A percentile compares a stretch with the other conserved stretches of the same genome.
These are phyloP conservation scores for Lymantria dispar DNA, from an alignment of 2,888 invertebrate species.

Conservation along the genomic window DNA sequence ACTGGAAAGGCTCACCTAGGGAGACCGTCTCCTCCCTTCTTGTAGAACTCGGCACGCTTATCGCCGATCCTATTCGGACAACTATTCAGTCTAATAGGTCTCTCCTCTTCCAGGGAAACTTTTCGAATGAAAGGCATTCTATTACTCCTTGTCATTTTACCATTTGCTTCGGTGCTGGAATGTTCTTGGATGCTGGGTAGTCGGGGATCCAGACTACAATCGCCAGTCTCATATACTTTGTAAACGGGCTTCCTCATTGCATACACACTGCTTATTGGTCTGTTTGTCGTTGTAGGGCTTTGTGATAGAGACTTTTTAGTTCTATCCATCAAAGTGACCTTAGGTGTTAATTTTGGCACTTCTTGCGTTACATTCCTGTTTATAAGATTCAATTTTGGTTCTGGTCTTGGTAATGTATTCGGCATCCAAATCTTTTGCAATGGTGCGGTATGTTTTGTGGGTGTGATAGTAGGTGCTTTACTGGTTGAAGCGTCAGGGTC, in stretches of 20 bases:
- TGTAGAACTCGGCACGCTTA: constrained; percentile 56
- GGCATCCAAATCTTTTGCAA: constrained; percentile 12
- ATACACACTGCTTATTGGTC: constrained; percentile 19
- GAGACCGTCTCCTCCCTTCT: constrained; percentile 59
- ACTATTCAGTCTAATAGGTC: constrained; percentile 41
- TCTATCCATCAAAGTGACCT: constrained; percentile 6
- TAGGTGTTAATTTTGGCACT: constrained; percentile 7
- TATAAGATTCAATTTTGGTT: constrained; percentile 2
- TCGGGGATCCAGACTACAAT: constrained; percentile 53
- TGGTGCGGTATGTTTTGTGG: constrained; percentile 4
- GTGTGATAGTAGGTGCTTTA: constrained; percentile 1
- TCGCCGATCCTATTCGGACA: constrained; percentile 50
- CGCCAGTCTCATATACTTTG: constrained; percentile 56
- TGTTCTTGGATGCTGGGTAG: constrained; percentile 71
- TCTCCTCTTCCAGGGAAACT: constrained; percentile 40
- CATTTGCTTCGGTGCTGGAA: constrained; percentile 49
- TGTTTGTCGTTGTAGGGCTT: constrained; percentile 27
- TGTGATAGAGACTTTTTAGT: constrained; percentile 31
- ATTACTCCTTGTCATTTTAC: constrained; percentile 26
- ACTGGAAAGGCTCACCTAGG: constrained; percentile 47
- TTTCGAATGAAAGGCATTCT: constrained; percentile 41
- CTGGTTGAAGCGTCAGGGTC: constrained; percentile 4
- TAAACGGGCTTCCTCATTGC: constrained; percentile 28
- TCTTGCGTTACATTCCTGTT: constrained; percentile 1
- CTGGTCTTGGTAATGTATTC: constrained; percentile 1